phyloP scores from a whole-genome alignment of 2,888 invertebrate species.

The Drosophila prolongata region DNA sequence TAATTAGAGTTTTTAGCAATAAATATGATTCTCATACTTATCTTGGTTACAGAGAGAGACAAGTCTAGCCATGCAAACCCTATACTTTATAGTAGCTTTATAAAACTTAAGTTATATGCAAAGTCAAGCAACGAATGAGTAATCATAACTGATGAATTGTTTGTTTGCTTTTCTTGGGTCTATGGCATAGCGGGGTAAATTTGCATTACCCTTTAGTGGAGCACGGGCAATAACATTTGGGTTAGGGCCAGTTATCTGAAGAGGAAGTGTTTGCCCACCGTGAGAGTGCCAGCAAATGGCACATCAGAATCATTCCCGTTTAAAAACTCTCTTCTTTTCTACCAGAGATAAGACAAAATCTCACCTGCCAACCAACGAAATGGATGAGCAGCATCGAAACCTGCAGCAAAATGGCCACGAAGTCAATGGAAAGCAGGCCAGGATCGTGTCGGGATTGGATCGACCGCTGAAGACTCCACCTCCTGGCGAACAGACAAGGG shows the following conservation, averaged over 20 bases:
- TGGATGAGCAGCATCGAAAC: slow-evolving; percentile 29
- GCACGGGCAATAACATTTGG: neutral
- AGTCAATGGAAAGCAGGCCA: slow-evolving; percentile 37
- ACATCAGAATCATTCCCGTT: neutral
- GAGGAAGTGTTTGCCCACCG: slow-evolving; percentile 7
- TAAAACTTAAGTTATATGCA: slow-evolving; percentile 22
- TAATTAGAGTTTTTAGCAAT: neutral
- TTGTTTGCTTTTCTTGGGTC: slow-evolving; percentile 1
- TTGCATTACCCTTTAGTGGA: slow-evolving; percentile 9
- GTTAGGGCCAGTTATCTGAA: neutral
- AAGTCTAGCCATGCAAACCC: slow-evolving; percentile 8
- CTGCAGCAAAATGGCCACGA: slow-evolving; percentile 38
- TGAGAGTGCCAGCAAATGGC: slow-evolving; percentile 6
- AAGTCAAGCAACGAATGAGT: slow-evolving; percentile 12
- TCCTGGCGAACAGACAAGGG: slow-evolving; percentile 80
- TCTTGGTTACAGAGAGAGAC: neutral
- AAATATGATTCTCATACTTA: slow-evolving; percentile 5
- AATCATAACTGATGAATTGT: slow-evolving; percentile 8
- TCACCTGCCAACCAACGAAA: neutral
- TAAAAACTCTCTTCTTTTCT: neutral
- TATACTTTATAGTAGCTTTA: slow-evolving; percentile 6
- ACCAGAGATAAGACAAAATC: slow-evolving; percentile 7
- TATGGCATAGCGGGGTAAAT: slow-evolving; percentile 3
- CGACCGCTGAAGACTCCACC: slow-evolving; percentile 60
- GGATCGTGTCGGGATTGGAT: slow-evolving; percentile 67